Base-by-base conservation (phyloP, 2,113 vertebrate genomes). In the Microcebus jonahi region DNA sequence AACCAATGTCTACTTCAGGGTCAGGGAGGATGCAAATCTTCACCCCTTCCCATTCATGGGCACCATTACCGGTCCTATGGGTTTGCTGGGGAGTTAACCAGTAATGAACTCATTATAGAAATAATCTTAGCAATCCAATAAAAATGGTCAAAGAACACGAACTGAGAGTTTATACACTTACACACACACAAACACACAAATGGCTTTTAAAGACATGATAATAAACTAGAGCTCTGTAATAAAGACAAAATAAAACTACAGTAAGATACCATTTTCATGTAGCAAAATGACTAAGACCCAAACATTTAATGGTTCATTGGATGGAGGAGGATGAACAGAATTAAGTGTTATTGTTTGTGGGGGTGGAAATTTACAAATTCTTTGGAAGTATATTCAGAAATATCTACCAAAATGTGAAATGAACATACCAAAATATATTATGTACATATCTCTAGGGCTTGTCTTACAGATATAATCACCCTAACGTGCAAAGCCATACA, bases 371-470 rank as follows among this genome's bases (percentile, higher is more conserved):
- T 76, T 65, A 31, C 42, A 89, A 79, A 61, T 42, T 75, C 31
- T 80, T 89, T 81, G 20, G 23, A 77, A 82, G 73, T 94, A 67
- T 81, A 9, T 76, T 88, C 93, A 87, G 34, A 91, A 36, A 34
- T 36, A 76, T 57, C 57, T 76, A 31, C 21, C 65, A 63, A 70
- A 82, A 81, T 42, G 1, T 80, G 27, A 92, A 80, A 21, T 71
- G 31, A 89, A 31, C 6, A 31, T 15, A 67, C 8, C 1, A 75
- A 95, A 89, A 77, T 71, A 36, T 29, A 15, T 81, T 70, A 55
- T 27, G 39, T 15, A 81, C 11, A 76, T 0, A 48, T 76, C 36
- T 79, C 31, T 45, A 95, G 53, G 11, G 42, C 53, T 68, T 75
- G 71, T 68, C 63, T 85, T 81, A 80, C 4, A 95, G 70, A 61